These are phyloP conservation scores for Latrodectus elegans DNA, from an alignment of 2,888 invertebrate genomes.

Conservation along the genomic window DNA sequence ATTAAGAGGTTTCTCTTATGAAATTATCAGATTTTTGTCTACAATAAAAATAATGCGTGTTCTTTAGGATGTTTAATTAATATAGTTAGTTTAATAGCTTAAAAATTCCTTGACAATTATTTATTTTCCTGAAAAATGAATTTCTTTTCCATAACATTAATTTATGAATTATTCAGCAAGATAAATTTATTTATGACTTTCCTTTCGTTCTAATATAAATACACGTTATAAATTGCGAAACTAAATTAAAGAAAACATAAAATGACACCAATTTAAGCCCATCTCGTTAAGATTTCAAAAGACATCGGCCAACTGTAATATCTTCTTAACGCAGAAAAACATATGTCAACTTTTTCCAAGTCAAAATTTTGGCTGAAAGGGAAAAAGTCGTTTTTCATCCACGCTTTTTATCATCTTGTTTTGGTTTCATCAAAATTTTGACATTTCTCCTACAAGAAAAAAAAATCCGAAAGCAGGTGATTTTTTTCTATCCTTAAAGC, in stretches of 20 bases:
- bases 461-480: background rate
- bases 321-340: background rate
- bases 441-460: background rate
- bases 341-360: background rate
- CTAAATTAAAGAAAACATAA: background rate
- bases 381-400: background rate
- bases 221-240: background rate
- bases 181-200: background rate
- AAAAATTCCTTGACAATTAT: too few relatives aligned
- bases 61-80: too few relatives aligned
- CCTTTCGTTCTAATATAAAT: background rate
- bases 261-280: background rate
- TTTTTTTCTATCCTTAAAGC: background rate
- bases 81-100: too few relatives aligned
- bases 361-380: background rate
- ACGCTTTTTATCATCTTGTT: background rate
- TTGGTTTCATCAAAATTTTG: constrained; percentile 3
- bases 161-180: too few relatives aligned
- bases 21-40: too few relatives aligned
- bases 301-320: background rate
- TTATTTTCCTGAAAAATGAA: too few relatives aligned
- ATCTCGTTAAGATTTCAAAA: background rate
- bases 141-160: too few relatives aligned
- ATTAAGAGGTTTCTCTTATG: too few relatives aligned
- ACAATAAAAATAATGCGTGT: too few relatives aligned